Conservation (phyloP, 2,888 invertebrate genomes). For the Drosophila melanosoma region DNA sequence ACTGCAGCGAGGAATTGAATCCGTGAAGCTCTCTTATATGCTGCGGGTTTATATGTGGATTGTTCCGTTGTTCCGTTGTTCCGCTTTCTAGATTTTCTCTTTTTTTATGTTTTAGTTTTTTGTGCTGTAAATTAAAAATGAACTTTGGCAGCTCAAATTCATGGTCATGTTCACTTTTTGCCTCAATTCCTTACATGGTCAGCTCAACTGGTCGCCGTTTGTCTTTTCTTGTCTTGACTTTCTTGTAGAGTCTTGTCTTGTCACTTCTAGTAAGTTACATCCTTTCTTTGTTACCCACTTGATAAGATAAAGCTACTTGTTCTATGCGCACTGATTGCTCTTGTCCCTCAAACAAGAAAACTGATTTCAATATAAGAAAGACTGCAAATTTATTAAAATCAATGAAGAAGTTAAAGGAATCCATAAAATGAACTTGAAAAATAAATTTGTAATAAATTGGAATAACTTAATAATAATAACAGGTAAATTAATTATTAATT, state of each 20-base stretch:
- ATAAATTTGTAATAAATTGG: not conserved
- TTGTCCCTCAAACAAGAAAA: slow-evolving; percentile 25
- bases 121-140: slow-evolving; percentile 72
- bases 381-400: not conserved
- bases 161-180: slow-evolving; percentile 78
- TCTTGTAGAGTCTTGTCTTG: slow-evolving; percentile 21
- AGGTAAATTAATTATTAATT: not conserved
- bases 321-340: slow-evolving; percentile 38
- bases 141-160: slow-evolving; percentile 76
- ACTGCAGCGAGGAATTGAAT: slow-evolving; percentile 19
- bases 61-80: slow-evolving; percentile 59
- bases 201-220: slow-evolving; percentile 61
- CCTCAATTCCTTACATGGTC: slow-evolving; percentile 41
- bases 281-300: slow-evolving; percentile 53
- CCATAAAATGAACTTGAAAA: not conserved
- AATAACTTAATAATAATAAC: not conserved
- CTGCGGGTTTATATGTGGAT: slow-evolving; percentile 64
- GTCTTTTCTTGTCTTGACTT: slow-evolving; percentile 38
- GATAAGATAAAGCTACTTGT: slow-evolving; percentile 70
- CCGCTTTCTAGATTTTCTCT: not conserved
- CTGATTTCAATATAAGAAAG: slow-evolving; percentile 18
- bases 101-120: not conserved
- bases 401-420: not conserved
- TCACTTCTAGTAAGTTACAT: slow-evolving; percentile 52
- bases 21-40: slow-evolving; percentile 10